Evolutionary conservation across 2,797 vertebrate species (phyloP), one percentile per base, ranked within the genome.

Genomic region (Karalla daura): DNA sequence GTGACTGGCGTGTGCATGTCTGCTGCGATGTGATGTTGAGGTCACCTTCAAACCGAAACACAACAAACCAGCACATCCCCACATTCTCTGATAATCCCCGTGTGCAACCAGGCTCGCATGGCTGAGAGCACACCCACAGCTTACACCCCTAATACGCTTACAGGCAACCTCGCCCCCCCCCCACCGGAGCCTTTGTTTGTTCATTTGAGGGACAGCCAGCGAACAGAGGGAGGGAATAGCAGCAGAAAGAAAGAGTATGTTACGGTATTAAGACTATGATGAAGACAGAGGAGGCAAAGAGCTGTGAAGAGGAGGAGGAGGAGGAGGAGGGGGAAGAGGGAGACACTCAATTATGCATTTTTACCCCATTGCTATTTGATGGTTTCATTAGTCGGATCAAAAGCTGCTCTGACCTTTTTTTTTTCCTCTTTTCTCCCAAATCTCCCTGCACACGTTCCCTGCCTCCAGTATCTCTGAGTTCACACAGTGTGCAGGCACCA

Each of bases 111-210:
- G 71, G 66, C 70, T 70, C 64, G 76, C 50, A 77, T 74, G 62
- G 74, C 70, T 77, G 70, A 79, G 64, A 83, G 77, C 67, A 72
- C 76, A 76, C 65, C 54, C 69, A 69, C 67, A 61, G 84, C 76
- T 85, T 81, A 88, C 84, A 80, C 75, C 75, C 74, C 81, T 86
- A 86, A 88, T 84, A 86, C 68, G 83, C 79, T 84, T 81, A 86
- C 47, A 85, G 60, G 70, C 77, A 80, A 72, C 74, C 77, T 55
- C 74, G 66, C 49, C 65, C 47, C 56, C 72, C 63, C 67, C 12
- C 56, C 72, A 60, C 67, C 12, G 1, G 17, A 72, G 69, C 65
- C 76, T 89, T 81, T 86, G 80, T 88, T 86, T 88, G 78, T 70
- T 88, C 74, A 84, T 82, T 74, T 86, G 83, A 87, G 76, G 52